A percentile compares a stretch with the other conserved stretches of the same genome.
Evolutionary conservation across 2,888 invertebrate genomes (phyloP).

Genomic region (Icerya purchasi): DNA sequence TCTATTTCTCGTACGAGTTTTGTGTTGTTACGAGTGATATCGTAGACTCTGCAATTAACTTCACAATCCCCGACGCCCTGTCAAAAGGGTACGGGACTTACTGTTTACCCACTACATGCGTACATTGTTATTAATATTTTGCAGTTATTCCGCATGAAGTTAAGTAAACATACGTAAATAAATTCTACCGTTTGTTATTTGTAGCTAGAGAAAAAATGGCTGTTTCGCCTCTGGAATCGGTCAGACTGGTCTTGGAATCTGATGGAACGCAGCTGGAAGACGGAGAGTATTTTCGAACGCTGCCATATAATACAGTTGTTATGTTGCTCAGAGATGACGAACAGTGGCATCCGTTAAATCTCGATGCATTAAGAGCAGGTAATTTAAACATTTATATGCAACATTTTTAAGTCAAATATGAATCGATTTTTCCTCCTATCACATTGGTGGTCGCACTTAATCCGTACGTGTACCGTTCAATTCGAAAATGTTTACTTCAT

Average conservation of each 20-base stretch:
- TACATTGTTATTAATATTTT: too few relatives aligned
- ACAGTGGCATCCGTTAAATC: constrained; percentile 81
- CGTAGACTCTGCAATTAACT: too few relatives aligned
- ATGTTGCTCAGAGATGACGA: constrained; percentile 72
- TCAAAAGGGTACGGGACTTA: too few relatives aligned
- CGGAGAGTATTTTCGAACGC: constrained; percentile 84
- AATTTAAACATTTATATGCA: constrained; percentile 23
- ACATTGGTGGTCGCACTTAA: not conserved
- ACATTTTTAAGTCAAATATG: not conserved
- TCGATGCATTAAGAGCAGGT: constrained; percentile 89
- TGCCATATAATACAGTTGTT: constrained; percentile 76
- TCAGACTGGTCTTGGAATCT: constrained; percentile 74
- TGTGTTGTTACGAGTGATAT: too few relatives aligned
- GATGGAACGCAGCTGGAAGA: constrained; percentile 95
- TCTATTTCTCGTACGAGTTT: too few relatives aligned
- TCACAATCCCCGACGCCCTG: too few relatives aligned
- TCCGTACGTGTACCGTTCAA: not conserved
- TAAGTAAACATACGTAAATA: too few relatives aligned
- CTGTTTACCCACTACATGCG: too few relatives aligned
- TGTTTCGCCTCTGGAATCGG: constrained; percentile 64
- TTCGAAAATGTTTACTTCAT: too few relatives aligned
- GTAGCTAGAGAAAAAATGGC: constrained; percentile 74
- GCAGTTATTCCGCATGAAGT: too few relatives aligned
- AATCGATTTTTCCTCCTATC: not conserved
- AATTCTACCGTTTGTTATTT: too few relatives aligned